Conservation (phyloP, 2,113 vertebrate genomes). For the Scolopax mira region DNA sequence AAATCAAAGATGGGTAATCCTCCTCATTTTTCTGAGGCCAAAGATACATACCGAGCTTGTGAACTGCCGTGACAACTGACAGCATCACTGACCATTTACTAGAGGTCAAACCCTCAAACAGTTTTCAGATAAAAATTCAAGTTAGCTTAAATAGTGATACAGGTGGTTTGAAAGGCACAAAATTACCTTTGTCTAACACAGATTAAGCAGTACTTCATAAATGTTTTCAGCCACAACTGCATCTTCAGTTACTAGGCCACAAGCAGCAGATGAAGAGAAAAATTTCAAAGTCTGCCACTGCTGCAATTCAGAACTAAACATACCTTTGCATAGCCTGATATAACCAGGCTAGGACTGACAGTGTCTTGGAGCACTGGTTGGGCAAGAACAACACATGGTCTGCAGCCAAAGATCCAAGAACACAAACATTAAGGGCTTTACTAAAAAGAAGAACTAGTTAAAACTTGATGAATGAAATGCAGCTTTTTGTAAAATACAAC, state of each 20-base stretch:
- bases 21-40: background rate
- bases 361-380: background rate
- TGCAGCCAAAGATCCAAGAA: background rate
- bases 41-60: background rate
- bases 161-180: background rate
- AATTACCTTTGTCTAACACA: background rate
- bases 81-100: background rate
- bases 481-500: background rate
- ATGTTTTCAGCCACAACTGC: background rate
- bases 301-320: background rate
- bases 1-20: background rate
- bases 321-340: background rate
- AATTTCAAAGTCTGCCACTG: background rate
- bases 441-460: background rate
- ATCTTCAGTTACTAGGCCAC: background rate
- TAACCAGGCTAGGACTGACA: background rate
- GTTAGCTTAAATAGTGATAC: accelerated
- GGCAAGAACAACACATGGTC: background rate
- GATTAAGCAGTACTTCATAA: background rate
- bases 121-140: background rate
- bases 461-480: background rate
- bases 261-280: background rate
- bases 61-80: background rate
- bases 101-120: background rate
- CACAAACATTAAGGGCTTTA: background rate